These are phyloP conservation scores for Watsonalla binaria DNA, from an alignment of 2,888 invertebrate species.

Conservation along the genomic window DNA sequence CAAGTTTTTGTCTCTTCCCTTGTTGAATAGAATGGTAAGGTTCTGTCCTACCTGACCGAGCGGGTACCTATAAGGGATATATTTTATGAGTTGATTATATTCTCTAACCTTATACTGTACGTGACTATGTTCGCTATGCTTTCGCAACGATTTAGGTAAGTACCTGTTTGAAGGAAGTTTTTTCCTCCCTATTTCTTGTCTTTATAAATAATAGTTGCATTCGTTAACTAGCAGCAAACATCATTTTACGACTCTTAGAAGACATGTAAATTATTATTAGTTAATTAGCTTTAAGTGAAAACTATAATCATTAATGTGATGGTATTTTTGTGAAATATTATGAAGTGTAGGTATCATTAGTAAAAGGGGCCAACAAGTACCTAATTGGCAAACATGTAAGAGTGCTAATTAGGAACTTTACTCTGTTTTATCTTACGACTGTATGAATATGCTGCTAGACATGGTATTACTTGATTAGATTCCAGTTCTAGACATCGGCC, in stretches of 20 bases:
- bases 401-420: no score
- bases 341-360: no score
- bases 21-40: constrained; percentile 14
- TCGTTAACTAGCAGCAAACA: no score
- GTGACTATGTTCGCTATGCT: neutral
- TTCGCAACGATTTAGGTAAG: neutral
- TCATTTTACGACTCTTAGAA: no score
- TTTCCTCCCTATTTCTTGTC: neutral
- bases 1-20: constrained; percentile 34
- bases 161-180: neutral
- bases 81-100: neutral
- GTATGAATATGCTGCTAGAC: no score
- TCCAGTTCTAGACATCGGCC: no score
- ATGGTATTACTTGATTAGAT: no score
- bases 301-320: constrained; percentile 4
- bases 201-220: constrained; percentile 4
- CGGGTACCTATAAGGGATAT: neutral
- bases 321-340: no score
- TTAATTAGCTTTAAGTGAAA: neutral
- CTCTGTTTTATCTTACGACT: no score
- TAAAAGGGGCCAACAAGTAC: constrained; percentile 12
- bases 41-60: constrained; percentile 18
- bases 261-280: no score
- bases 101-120: neutral
- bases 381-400: no score